Conservation (phyloP, 2,888 invertebrate species). For the Netelia virgata region DNA sequence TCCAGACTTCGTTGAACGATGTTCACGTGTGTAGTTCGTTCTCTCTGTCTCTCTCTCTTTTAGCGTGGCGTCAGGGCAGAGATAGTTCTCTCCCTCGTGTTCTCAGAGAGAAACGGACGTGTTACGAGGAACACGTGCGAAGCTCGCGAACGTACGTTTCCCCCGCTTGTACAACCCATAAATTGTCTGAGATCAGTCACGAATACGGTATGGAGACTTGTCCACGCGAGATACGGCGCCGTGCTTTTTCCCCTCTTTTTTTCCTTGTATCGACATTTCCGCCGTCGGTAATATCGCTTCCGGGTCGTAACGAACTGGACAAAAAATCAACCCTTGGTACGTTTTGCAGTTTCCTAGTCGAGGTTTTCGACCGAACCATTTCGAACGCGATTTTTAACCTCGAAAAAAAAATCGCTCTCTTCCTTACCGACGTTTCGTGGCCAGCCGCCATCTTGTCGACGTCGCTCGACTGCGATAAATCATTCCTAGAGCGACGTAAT, state of each 20-base stretch:
- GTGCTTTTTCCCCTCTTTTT: slow-evolving; percentile 31
- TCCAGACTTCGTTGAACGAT: slow-evolving; percentile 67
- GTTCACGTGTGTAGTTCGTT: slow-evolving; percentile 65
- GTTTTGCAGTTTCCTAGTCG: neutral
- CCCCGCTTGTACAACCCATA: slow-evolving; percentile 61
- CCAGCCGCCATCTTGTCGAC: neutral
- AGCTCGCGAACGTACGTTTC: slow-evolving; percentile 58
- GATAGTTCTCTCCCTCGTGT: slow-evolving; percentile 50
- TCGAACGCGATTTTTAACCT: neutral
- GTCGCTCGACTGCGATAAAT: slow-evolving; percentile 12
- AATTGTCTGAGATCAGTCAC: slow-evolving; percentile 69
- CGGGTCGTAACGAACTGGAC: too few species aligned
- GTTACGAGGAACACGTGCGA: slow-evolving; percentile 69
- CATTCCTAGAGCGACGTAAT: slow-evolving; percentile 29
- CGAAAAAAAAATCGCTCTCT: neutral
- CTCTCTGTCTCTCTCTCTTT: slow-evolving; percentile 24
- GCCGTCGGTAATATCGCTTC: neutral
- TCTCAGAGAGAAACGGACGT: slow-evolving; percentile 63
- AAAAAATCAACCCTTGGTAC: neutral
- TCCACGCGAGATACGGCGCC: slow-evolving; percentile 63
- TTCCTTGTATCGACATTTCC: slow-evolving; percentile 16
- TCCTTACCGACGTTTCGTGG: too few species aligned
- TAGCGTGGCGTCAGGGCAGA: slow-evolving; percentile 42
- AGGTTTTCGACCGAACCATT: neutral
- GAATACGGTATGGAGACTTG: slow-evolving; percentile 63